A percentile compares a stretch with the other conserved stretches of the same genome.
These are phyloP conservation scores for Ptychadena robeensis DNA, from an alignment of 2,797 vertebrate genomes.

Conservation along the genomic window DNA sequence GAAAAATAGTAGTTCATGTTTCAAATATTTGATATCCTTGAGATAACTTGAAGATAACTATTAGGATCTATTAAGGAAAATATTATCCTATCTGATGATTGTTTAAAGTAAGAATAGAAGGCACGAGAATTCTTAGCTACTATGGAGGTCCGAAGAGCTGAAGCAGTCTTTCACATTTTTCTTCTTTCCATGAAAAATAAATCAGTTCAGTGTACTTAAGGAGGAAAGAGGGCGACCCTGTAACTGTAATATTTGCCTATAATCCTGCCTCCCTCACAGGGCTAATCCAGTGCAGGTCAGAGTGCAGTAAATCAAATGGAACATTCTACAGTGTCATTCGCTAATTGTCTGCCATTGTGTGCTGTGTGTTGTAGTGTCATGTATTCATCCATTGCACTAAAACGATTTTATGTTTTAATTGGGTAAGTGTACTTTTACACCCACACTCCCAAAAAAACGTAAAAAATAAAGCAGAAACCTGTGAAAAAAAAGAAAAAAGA, in stretches of 20 bases:
- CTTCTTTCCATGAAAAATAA: not conserved
- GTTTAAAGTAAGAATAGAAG: not conserved
- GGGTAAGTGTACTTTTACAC: no score
- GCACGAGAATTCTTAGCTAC: not conserved
- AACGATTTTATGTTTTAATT: not conserved
- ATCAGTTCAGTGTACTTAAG: slow-evolving; percentile 14
- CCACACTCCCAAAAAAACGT: no score
- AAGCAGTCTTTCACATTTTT: not conserved
- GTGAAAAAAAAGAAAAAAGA: no score
- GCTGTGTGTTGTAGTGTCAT: not conserved
- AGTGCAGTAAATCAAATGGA: slow-evolving; percentile 4
- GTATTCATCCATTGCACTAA: not conserved
- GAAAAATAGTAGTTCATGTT: no score
- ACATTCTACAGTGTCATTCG: not conserved
- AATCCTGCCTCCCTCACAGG: not conserved
- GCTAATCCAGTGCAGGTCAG: slow-evolving; percentile 23
- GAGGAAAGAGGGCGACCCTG: not conserved
- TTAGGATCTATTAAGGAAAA: no score
- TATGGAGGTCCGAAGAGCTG: slow-evolving; percentile 10
- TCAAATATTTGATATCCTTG: no score
- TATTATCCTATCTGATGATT: no score
- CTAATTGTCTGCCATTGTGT: not conserved
- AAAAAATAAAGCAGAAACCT: no score
- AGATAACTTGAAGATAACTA: no score
- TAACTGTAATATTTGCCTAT: slow-evolving; percentile 30